These are phyloP conservation scores for Vimba vimba DNA, from an alignment of 2,113 vertebrate species.

Conservation along the genomic window DNA sequence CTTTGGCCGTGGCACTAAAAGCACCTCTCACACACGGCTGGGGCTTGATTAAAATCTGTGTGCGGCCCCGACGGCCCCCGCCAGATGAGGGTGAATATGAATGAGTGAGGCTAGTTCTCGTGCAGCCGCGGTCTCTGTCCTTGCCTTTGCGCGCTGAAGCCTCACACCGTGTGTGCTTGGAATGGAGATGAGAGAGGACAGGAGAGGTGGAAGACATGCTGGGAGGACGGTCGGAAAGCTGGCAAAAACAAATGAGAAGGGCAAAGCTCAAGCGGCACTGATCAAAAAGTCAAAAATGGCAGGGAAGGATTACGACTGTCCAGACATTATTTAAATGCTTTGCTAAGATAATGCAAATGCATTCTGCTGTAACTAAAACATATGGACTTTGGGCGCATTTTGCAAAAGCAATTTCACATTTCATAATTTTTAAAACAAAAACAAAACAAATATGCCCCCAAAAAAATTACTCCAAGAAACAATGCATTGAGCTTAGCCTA, in stretches of 20 bases:
- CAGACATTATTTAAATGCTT: not conserved
- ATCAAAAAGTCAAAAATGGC: constrained; percentile 27
- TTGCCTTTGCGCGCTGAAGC: constrained; percentile 21
- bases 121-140: constrained; percentile 49
- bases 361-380: not conserved
- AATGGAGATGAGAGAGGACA: constrained; percentile 35
- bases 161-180: constrained; percentile 33
- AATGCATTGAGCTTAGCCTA: no score
- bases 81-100: constrained; percentile 70
- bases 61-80: constrained; percentile 46
- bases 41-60: constrained; percentile 67
- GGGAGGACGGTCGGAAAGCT: constrained; percentile 2
- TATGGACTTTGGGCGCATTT: not conserved
- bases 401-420: not conserved
- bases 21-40: constrained; percentile 41
- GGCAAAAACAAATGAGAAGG: constrained; percentile 48
- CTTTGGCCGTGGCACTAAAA: constrained; percentile 26
- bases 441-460: no score
- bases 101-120: constrained; percentile 51
- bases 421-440: no score
- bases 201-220: constrained; percentile 14
- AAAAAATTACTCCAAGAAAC: no score
- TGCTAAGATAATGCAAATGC: not conserved
- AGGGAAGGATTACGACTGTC: not conserved
- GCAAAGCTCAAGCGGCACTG: constrained; percentile 30